Conservation (phyloP, 64 coral and sea anemone species). For the Porites lutea region DNA sequence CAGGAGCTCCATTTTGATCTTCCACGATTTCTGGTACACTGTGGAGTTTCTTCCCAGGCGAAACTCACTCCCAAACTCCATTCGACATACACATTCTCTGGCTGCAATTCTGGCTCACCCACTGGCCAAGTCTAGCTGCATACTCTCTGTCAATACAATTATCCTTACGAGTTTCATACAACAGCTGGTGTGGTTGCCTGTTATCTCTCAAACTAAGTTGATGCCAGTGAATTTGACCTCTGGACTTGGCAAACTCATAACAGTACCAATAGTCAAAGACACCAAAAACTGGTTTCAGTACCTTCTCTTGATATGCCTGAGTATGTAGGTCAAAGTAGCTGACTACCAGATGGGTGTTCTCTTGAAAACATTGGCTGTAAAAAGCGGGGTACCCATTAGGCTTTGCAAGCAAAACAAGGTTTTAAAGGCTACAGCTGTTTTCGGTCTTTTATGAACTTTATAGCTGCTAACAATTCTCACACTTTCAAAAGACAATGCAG, state of each 20-base stretch:
- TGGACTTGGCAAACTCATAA: neutral
- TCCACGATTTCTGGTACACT: constrained; percentile 21
- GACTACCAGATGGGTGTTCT: constrained; percentile 30
- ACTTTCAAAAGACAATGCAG: too few relatives aligned
- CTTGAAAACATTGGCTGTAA: constrained; percentile 15
- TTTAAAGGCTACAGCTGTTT: too few relatives aligned
- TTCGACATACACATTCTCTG: constrained; percentile 29
- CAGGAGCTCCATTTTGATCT: neutral
- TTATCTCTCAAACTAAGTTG: too few relatives aligned
- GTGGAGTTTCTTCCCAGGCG: constrained; percentile 2
- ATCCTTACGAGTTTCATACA: constrained; percentile 35
- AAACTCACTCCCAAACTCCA: neutral
- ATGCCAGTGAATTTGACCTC: too few relatives aligned
- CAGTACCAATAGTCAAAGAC: constrained; percentile 20
- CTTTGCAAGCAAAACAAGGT: too few relatives aligned
- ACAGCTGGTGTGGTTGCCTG: too few relatives aligned
- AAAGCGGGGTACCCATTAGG: too few relatives aligned
- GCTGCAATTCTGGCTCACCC: constrained; percentile 52
- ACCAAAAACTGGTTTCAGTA: constrained; percentile 35
- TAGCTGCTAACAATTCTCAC: too few relatives aligned
- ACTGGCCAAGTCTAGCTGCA: constrained; percentile 43
- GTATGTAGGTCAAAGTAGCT: constrained; percentile 23
- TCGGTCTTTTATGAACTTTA: too few relatives aligned
- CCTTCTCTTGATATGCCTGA: constrained; percentile 14
- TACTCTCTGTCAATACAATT: constrained; percentile 29